phyloP scores from a whole-genome alignment of 1,140 invertebrate species.

The Ips nitidus region DNA sequence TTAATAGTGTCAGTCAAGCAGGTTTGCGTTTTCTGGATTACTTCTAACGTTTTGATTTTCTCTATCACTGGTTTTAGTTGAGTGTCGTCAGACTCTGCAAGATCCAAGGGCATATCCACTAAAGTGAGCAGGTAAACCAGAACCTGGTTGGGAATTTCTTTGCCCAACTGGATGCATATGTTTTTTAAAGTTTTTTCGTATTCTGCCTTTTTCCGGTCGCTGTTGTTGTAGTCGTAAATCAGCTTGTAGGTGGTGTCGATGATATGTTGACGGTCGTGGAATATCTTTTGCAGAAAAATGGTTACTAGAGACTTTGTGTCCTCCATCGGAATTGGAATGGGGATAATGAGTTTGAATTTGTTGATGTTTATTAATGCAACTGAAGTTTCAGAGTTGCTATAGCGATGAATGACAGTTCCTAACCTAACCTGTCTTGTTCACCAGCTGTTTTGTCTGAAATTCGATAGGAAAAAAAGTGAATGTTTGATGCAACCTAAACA shows the following conservation, averaged over 20 bases:
- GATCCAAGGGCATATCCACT: slow-evolving; percentile 41
- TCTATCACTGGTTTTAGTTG: slow-evolving; percentile 35
- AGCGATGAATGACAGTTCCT: neutral
- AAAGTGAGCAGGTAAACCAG: slow-evolving; percentile 44
- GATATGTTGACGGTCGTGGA: slow-evolving; percentile 40
- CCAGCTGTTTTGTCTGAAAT: neutral
- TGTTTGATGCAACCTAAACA: no score
- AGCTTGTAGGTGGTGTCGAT: slow-evolving; percentile 38
- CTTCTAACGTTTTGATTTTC: slow-evolving; percentile 31
- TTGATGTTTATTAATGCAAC: neutral
- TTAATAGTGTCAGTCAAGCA: slow-evolving; percentile 37
- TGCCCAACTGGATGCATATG: slow-evolving; percentile 40
- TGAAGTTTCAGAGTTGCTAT: neutral
- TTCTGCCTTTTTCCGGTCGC: slow-evolving; percentile 32
- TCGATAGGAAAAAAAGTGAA: neutral
- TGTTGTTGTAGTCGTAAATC: slow-evolving; percentile 38
- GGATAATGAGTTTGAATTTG: neutral
- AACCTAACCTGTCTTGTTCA: neutral
- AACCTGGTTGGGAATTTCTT: slow-evolving; percentile 42
- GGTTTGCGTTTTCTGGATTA: slow-evolving; percentile 36
- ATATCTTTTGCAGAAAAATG: slow-evolving; percentile 42
- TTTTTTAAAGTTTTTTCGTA: slow-evolving; percentile 42
- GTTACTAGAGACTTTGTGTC: slow-evolving; percentile 41
- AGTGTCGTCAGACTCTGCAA: slow-evolving; percentile 21
- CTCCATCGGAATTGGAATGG: slow-evolving; percentile 30